Evolutionary conservation across 2,888 invertebrate species (phyloP), one percentile per base, ranked within the genome.

Genomic region (Scaptomyza caliginosa): DNA sequence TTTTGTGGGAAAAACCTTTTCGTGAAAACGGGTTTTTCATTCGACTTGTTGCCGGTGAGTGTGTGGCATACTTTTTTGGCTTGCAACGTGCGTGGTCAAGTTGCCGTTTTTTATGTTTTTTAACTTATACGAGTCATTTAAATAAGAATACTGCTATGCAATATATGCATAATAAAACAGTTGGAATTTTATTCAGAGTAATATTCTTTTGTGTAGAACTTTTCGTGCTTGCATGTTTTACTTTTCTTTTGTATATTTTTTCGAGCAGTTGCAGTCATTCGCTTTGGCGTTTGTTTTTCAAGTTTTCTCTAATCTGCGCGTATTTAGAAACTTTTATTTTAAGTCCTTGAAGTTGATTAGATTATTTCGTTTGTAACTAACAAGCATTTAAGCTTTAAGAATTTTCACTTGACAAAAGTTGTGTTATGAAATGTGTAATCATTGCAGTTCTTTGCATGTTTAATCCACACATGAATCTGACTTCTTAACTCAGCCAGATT

Each of bases 101-200:
- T n/a, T 19, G 1, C 4, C n/a, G n/a, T n/a, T 17, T 24, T 13
- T 60, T 59, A 11, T 11, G 0, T 10, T 26, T 26, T 16, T 62
- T 63, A 38, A 36, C 24, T 60, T 77, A 79, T 59, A 75, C 58
- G 76, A 80, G 48, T 43, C 32, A 40, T 32, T 55, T 51, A 52
- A 77, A 76, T 60, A 48, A 59, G 64, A 73, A 67, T 49, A 46
- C 11, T 52, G 32, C 26, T 42, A 23, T 24, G 21, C 26, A 4
- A 19, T 16, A n/a, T 7, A n/a, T 6, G 11, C 16, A 16, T 10
- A 49, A 16, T 10, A n/a, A 16, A 26, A 28, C 19, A 32, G 63
- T 17, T 3, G 10, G 30, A n/a, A 7, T 10, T 36, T 19, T 10
- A 8, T 43, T 39, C 3, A 32, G 11, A 3, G 8, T 4, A 26